Percentiles rank a stretch among this genome's conserved stretches.
Evolutionary conservation across 2,113 vertebrate genomes (phyloP).

Genomic region (Himantopus leucocephalus): DNA sequence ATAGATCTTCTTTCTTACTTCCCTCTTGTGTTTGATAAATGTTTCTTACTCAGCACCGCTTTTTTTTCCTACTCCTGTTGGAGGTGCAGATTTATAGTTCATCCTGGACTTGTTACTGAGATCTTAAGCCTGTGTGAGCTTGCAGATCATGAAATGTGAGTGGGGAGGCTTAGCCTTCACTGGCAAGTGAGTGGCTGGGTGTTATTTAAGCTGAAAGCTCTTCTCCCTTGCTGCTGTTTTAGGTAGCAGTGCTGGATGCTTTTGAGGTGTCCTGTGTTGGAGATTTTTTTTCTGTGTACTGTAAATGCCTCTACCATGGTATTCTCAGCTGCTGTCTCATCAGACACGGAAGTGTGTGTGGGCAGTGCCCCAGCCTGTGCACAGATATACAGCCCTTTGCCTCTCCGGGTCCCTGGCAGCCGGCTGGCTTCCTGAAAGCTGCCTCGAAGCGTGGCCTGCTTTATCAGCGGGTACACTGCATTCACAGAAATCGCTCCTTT

Average conservation of each 20-base stretch:
- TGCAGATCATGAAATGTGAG: not conserved
- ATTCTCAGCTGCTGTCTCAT: not conserved
- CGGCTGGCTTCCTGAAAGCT: not conserved
- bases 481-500: not conserved
- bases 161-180: not conserved
- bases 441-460: not conserved
- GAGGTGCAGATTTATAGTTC: not conserved
- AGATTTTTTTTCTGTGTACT: not conserved
- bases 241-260: not conserved
- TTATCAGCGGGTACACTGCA: not conserved
- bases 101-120: not conserved
- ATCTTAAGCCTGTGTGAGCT: not conserved
- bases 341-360: rapidly evolving
- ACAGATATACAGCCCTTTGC: not conserved
- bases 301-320: not conserved
- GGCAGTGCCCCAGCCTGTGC: not conserved
- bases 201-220: not conserved
- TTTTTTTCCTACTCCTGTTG: not conserved
- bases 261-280: not conserved
- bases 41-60: not conserved
- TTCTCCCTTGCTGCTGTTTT: not conserved
- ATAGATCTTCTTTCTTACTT: not conserved
- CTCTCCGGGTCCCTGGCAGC: not conserved
- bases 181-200: not conserved
- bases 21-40: not conserved